phyloP scores from a whole-genome alignment of 2,888 invertebrate genomes.

The Epistrophella euchroma region DNA sequence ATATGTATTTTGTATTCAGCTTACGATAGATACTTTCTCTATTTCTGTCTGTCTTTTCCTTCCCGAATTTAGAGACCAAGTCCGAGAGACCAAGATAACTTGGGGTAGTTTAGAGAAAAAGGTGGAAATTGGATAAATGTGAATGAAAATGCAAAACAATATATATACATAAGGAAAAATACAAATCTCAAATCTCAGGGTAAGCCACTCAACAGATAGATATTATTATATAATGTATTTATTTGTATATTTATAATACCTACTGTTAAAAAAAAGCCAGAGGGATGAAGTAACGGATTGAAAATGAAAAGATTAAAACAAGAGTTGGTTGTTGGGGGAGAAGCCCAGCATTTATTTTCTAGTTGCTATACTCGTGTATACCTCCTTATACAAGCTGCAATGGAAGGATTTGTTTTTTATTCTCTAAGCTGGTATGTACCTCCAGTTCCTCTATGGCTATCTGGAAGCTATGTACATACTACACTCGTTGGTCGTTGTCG shows the following conservation, averaged over 20 bases:
- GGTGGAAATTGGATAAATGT: conserved; percentile 69
- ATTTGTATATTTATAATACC: background rate
- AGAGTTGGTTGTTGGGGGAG: conserved; percentile 11
- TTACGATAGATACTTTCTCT: conserved; percentile 18
- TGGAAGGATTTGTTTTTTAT: conserved; percentile 35
- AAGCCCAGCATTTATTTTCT: background rate
- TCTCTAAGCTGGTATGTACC: background rate
- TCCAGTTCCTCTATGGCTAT: background rate
- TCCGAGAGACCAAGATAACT: conserved; percentile 3
- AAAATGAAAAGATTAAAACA: conserved; percentile 62
- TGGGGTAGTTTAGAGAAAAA: conserved; percentile 38
- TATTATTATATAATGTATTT: background rate
- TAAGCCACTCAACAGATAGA: conserved; percentile 52
- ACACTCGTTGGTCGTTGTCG: background rate
- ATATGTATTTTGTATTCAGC: conserved; percentile 61
- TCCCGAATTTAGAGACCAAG: conserved; percentile 36
- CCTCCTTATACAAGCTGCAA: conserved; percentile 16
- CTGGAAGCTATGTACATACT: background rate
- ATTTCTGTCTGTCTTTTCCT: background rate
- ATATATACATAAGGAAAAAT: conserved; percentile 1
- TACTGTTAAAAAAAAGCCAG: background rate
- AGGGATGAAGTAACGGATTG: conserved; percentile 45
- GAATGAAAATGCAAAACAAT: conserved; percentile 64
- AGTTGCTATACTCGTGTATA: background rate
- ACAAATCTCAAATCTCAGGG: conserved; percentile 54